phyloP scores from a whole-genome alignment of 2,113 vertebrate species.

The Stictonetta naevosa region DNA sequence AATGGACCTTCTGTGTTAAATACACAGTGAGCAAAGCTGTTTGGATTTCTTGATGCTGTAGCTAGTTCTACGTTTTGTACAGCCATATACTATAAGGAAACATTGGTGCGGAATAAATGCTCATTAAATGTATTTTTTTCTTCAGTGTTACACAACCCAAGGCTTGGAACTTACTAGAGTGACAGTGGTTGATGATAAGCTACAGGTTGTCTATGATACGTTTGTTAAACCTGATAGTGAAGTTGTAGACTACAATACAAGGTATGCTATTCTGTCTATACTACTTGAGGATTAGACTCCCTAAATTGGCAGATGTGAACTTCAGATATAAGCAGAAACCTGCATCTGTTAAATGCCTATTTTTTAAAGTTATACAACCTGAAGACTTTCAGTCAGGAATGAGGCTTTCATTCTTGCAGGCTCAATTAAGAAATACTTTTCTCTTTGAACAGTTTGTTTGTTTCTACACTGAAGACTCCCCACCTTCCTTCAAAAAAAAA shows the following conservation, averaged over 20 bases:
- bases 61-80: neutral
- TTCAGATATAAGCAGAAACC: neutral
- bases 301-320: neutral
- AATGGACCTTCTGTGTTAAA: neutral
- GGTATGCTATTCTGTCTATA: conserved; percentile 56
- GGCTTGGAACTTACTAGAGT: conserved; percentile 83
- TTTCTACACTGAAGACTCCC: neutral
- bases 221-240: conserved; percentile 83
- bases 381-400: neutral
- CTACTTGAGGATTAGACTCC: neutral
- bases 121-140: neutral
- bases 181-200: conserved; percentile 77
- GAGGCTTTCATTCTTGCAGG: neutral
- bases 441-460: neutral
- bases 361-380: neutral
- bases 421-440: neutral
- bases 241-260: conserved; percentile 83
- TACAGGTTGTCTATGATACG: conserved; percentile 80
- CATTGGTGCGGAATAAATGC: neutral
- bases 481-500: neutral
- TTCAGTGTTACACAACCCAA: conserved; percentile 81
- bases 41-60: neutral
- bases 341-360: neutral
- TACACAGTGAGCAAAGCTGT: neutral
- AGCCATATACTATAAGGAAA: neutral